Evolutionary conservation across 2,113 vertebrate species (phyloP), one percentile per base, ranked within the genome.

Genomic region (Lasiurus cinereus): DNA sequence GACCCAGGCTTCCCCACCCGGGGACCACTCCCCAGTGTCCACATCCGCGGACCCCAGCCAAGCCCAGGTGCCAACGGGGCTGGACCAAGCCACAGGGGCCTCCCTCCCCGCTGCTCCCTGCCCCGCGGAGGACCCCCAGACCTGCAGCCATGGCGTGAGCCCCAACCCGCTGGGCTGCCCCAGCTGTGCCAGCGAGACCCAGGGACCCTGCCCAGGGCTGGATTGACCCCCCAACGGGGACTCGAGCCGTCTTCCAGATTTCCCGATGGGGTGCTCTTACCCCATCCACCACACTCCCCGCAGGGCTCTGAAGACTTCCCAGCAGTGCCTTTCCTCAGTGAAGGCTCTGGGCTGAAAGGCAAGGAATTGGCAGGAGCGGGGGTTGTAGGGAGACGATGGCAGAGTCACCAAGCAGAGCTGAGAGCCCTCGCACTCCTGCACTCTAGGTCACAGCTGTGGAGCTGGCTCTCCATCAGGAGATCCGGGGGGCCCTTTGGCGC

Each of bases 1-100:
- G 94, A 69, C 70, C 69, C 97, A 93, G 84, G 91, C 69, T 19
- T 95, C 96, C 2, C 56, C 82, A 2, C 24, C 93, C 0, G 3
- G 22, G 77, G 85, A 95, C 9, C 5, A 39, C 33, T 46, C 83
- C 48, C 46, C 27, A 79, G 54, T 1, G 16, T 11, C 78, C 24
- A 14, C 48, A 5, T 3, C 48, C 6, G 4, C 79, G 0, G 73
- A 76, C 24, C 4, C 78, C 74, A 24, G 46, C 82, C 84, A 31
- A 33, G 33, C 88, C n/a, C 85, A 80, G 48, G 56, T 36, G 27
- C 91, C 54, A 5, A 13, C 1, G 0, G 66, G 6, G 0, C 54
- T 27, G 88, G 89, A 88, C 64, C 79, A 84, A 0, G 29, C 36
- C 36, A 76, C 74, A 72, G 74, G 80, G 43, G 2, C 77, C 76